phyloP scores from a whole-genome alignment of 2,113 vertebrate genomes.

The Panthera leo region DNA sequence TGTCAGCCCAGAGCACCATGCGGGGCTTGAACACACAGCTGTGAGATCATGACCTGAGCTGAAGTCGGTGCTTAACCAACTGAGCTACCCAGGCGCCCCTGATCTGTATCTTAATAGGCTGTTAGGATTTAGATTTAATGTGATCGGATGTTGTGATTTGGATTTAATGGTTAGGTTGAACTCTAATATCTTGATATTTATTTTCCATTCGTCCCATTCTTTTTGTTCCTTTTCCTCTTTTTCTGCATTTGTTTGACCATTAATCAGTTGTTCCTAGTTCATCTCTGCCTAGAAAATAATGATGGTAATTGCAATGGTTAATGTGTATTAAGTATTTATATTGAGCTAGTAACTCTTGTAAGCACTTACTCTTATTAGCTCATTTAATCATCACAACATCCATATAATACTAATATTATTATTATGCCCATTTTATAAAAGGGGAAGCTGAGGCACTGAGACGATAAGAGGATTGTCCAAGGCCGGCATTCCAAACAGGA shows the following conservation, averaged over 20 bases:
- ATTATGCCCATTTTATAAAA: not conserved
- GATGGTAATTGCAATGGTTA: not conserved
- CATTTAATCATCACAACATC: not conserved
- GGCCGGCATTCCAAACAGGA: not conserved
- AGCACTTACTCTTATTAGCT: not conserved
- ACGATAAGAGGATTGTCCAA: not conserved
- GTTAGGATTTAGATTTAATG: not conserved
- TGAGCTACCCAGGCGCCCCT: too few species aligned
- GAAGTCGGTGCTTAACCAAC: too few species aligned
- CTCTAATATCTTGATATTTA: not conserved
- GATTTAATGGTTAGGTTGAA: not conserved
- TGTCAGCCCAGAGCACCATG: too few species aligned
- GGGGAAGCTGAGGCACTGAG: not conserved
- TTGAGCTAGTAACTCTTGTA: not conserved
- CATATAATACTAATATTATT: not conserved
- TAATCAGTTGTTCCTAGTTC: not conserved
- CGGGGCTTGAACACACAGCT: too few species aligned
- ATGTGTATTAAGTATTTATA: not conserved
- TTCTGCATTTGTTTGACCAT: not conserved
- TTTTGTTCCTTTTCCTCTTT: not conserved
- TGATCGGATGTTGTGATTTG: not conserved
- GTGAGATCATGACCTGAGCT: too few species aligned
- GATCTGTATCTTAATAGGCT: not conserved
- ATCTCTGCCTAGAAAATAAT: not conserved
- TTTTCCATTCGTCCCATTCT: not conserved